Evolutionary conservation across 2,113 vertebrate species (phyloP), one percentile per base, ranked within the genome.

Genomic region (Ictalurus punctatus): DNA sequence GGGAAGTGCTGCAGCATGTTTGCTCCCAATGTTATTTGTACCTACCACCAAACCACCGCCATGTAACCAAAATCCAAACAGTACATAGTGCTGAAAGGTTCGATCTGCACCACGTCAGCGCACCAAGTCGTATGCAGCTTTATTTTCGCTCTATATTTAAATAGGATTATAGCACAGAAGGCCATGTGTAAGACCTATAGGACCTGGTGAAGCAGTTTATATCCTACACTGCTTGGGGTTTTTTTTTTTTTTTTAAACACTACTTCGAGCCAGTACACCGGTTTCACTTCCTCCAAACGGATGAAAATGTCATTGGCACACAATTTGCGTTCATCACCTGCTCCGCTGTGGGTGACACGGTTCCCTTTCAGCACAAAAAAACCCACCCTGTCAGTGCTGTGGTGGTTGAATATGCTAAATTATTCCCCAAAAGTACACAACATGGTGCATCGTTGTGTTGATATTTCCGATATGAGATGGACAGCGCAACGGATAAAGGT

Each of bases 251-350:
- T n/a, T n/a, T n/a, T n/a, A n/a, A 16, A 3, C 21, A 23, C 9
- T 25, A 40, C 25, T 44, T 44, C 1, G 40, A 44, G 21, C 71
- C 1, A 76, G 37, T 76, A 3, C 21, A 44, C 19, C 21, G 37
- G 37, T 86, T 86, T 86, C 73, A 74, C 54, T 85, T 85, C 84
- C 84, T 56, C 48, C 56, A 23, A 5, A 52, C 5, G n/a, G 27
- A 19, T 21, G 4, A n/a, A 84, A 71, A 30, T 58, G 52, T 23
- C 30, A 16, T 34, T n/a, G 54, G 23, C 3, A 27, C 52, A 27
- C 37, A 58, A 17, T 59, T 30, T 74, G 37, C 17, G 1, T 58
- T 10, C 30, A 4, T 58, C 48, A 74, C 34, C 84, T 86, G 84
- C 23, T 1, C n/a, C 21, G 0, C 48, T 59, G 30, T 56, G 69